phyloP scores from a whole-genome alignment of 2,113 vertebrate genomes.

The Phocoena phocoena region DNA sequence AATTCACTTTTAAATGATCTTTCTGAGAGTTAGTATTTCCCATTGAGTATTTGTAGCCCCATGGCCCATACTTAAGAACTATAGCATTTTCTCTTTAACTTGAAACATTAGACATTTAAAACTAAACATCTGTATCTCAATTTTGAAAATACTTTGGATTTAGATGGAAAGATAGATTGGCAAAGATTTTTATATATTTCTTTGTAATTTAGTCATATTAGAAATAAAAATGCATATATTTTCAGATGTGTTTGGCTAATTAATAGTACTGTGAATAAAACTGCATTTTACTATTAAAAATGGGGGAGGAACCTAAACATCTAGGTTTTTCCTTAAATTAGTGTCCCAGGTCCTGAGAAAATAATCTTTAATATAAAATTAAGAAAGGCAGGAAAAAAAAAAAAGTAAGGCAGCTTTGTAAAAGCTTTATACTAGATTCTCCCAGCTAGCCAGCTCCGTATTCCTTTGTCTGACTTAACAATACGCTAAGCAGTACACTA shows the following conservation, averaged over 20 bases:
- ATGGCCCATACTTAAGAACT: background rate
- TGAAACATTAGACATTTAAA: conserved; percentile 31
- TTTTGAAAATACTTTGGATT: conserved; percentile 2
- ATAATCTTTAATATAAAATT: conserved; percentile 25
- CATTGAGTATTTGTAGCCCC: background rate
- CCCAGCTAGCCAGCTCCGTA: conserved; percentile 11
- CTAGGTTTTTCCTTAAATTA: background rate
- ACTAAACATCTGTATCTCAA: background rate
- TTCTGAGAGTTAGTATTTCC: conserved; percentile 29
- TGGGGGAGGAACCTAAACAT: background rate
- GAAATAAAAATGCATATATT: background rate
- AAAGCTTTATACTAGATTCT: conserved; percentile 32
- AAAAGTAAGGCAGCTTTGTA: background rate
- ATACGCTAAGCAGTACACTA: background rate
- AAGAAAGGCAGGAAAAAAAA: background rate
- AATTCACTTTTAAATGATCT: background rate
- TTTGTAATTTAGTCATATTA: background rate
- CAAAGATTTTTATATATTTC: background rate
- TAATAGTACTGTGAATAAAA: background rate
- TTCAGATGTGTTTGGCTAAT: background rate
- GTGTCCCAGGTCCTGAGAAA: conserved; percentile 8
- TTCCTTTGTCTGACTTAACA: background rate
- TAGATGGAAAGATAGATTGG: background rate
- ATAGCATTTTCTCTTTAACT: background rate
- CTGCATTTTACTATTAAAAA: background rate